Conservation (phyloP, 2,113 vertebrate species). For the Cairina moschata region DNA sequence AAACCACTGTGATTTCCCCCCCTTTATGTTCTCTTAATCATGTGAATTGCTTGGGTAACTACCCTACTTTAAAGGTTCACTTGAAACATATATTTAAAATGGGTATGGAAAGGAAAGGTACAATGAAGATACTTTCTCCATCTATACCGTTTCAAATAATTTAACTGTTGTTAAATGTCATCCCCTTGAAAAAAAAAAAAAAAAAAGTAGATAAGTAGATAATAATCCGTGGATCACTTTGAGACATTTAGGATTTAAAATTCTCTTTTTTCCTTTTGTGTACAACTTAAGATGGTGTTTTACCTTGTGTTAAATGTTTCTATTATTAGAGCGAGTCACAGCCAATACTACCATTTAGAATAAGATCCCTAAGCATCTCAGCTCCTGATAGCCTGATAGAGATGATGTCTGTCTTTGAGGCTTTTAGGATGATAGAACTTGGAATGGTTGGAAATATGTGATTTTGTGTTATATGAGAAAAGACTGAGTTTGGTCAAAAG, state of each 20-base stretch:
- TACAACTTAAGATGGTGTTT: neutral
- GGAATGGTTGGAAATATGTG: neutral
- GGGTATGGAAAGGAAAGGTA: neutral
- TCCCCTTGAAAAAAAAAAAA: neutral
- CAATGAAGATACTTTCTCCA: neutral
- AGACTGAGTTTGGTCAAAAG: rapidly evolving
- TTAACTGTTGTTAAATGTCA: neutral
- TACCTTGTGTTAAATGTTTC: neutral
- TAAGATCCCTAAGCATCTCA: neutral
- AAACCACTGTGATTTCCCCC: neutral
- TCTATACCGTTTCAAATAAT: neutral
- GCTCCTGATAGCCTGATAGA: neutral
- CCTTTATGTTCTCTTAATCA: neutral
- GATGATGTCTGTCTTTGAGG: neutral
- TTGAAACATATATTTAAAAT: neutral
- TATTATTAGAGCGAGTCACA: neutral
- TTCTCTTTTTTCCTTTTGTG: neutral
- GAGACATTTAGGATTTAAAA: neutral
- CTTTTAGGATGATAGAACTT: neutral
- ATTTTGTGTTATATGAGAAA: neutral
- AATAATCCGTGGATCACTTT: neutral
- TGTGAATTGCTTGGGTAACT: neutral
- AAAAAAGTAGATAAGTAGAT: neutral
- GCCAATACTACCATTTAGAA: neutral
- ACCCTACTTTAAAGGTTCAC: neutral